Percentiles rank a stretch among this genome's conserved stretches.
Conservation (phyloP, 2,888 invertebrate species). For the Drosophila neonasuta region DNA sequence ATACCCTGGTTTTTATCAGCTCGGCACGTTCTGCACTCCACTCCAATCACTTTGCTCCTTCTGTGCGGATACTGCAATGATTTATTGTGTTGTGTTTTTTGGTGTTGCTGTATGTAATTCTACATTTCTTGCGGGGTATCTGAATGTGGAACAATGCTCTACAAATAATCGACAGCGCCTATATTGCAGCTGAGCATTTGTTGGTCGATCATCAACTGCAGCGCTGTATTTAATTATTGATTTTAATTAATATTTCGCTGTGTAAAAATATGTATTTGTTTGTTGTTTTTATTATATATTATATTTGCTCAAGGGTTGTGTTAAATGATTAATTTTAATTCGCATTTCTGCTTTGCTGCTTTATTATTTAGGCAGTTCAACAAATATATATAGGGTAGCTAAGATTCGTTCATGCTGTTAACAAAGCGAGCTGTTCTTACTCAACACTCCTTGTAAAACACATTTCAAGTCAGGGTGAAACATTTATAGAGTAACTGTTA, state of each 20-base stretch:
- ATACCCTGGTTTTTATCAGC: slow-evolving; percentile 17
- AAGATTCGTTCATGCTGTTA: not conserved
- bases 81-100: slow-evolving; percentile 3
- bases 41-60: not conserved
- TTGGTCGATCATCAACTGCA: not conserved
- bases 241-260: not conserved
- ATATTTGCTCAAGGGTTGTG: not conserved
- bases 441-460: not conserved
- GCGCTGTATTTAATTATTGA: not conserved
- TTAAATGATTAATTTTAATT: not conserved
- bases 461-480: not conserved
- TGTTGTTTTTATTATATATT: too few species aligned
- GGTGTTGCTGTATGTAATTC: not conserved
- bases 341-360: not conserved
- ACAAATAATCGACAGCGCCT: too few species aligned
- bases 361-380: not conserved
- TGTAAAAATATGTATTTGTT: too few species aligned
- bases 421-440: not conserved
- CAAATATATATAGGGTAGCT: not conserved
- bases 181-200: not conserved
- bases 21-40: not conserved
- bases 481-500: not conserved
- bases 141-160: too few species aligned
- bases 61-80: not conserved
- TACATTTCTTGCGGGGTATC: slow-evolving; percentile 9